A percentile compares a stretch with the other conserved stretches of the same genome.
phyloP scores from a whole-genome alignment of 2,797 vertebrate genomes.

The Benthosema pterotum region DNA sequence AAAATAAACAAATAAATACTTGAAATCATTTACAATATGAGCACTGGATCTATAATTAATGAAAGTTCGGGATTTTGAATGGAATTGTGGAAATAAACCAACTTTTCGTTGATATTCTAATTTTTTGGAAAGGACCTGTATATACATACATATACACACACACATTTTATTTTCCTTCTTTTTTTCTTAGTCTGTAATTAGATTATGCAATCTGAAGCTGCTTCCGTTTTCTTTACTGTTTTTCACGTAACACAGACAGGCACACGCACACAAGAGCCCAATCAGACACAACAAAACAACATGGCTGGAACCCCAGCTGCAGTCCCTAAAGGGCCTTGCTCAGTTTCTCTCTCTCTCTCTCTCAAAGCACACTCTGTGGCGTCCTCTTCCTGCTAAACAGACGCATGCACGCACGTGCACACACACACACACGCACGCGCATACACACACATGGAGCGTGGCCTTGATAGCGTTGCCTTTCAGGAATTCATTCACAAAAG shows the following conservation, averaged over 20 bases:
- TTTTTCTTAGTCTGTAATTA: no score
- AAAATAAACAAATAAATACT: no score
- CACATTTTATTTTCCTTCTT: no score
- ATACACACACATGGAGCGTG: slow-evolving; percentile 8
- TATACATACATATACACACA: no score
- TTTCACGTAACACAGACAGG: slow-evolving; percentile 6
- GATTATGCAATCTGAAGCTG: slow-evolving; percentile 31
- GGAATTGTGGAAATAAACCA: no score
- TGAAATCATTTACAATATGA: no score
- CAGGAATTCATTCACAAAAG: slow-evolving; percentile 68
- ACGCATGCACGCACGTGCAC: slow-evolving; percentile 46
- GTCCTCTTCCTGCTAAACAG: slow-evolving; percentile 49
- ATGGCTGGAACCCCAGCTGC: slow-evolving; percentile 49
- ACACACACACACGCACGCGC: not conserved
- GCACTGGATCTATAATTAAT: no score
- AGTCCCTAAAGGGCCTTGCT: slow-evolving; percentile 46
- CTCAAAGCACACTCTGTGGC: slow-evolving; percentile 23
- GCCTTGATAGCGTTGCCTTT: slow-evolving; percentile 57
- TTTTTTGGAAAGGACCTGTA: no score
- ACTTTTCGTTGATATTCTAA: no score
- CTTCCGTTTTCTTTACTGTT: slow-evolving; percentile 20
- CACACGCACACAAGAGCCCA: slow-evolving; percentile 8
- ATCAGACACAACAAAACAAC: slow-evolving; percentile 42
- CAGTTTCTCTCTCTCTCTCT: slow-evolving; percentile 22
- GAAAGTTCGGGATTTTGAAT: no score